Evolutionary conservation across 2,888 invertebrate genomes (phyloP).

Genomic region (Caenorhabditis sp.): DNA sequence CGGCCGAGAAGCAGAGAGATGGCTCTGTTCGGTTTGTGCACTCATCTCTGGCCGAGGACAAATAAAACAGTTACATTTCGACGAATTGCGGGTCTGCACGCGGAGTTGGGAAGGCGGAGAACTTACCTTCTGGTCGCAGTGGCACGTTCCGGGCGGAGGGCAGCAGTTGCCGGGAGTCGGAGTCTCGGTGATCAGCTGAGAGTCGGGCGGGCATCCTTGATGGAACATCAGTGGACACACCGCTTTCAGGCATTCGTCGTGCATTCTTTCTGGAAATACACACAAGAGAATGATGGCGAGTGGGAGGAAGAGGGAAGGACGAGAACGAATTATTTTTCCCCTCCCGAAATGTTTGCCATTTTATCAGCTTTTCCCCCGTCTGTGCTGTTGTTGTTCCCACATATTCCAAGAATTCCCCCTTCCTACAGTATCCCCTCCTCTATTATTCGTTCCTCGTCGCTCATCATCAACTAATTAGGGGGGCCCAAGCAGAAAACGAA

Average conservation of each 20-base stretch:
- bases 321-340: too few species aligned
- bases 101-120: neutral
- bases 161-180: constrained; percentile 77
- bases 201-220: constrained; percentile 77
- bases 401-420: neutral
- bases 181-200: constrained; percentile 70
- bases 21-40: constrained; percentile 49
- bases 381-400: too few species aligned
- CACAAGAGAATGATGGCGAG: neutral
- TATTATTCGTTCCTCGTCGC: neutral
- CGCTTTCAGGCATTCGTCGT: constrained; percentile 69
- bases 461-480: constrained; percentile 28
- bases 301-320: neutral
- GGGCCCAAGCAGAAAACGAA: neutral
- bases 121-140: constrained; percentile 65
- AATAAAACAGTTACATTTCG: constrained; percentile 57
- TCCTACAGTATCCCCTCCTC: neutral
- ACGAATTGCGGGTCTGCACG: constrained; percentile 25
- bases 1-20: constrained; percentile 6
- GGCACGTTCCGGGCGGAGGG: constrained; percentile 61
- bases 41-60: constrained; percentile 37
- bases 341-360: too few species aligned
- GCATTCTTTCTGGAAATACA: constrained; percentile 58
- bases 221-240: constrained; percentile 74
- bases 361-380: too few species aligned